Base-by-base conservation (phyloP, 92 coral and sea anemone genomes). In the Blastomussa wellsi region DNA sequence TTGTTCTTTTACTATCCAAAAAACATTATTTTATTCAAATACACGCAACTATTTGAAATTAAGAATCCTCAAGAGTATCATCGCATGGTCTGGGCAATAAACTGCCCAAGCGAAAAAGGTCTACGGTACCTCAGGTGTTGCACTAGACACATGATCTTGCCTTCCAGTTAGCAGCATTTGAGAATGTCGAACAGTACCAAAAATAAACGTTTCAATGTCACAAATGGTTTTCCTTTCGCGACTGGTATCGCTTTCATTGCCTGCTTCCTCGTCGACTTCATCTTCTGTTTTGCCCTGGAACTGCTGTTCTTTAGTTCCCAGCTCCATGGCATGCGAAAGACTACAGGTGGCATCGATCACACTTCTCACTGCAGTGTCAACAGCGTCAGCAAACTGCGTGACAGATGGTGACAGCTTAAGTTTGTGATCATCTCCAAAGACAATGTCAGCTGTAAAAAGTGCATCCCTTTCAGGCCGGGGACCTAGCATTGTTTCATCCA, bases 391-490 rank as follows among this genome's bases (percentile, higher is more conserved):
- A 62, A 95, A 80, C 48, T 86, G 91, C 60, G 90, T 87, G n/a
- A 84, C 13, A 17, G 95, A 86, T 22, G 99, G 99, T 10, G 80
- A 89, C 26, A 97, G 88, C 1, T 85, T 79, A 44, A 97, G 91
- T 57, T 82, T 84, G 85, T 95, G 89, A 37, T 67, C 86, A 65
- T 91, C 91, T 76, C 93, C 88, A 76, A 97, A 95, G 10, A 87
- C 79, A 32, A 97, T 83, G 13, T 76, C 81, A 83, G 90, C 94
- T 14, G 75, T 47, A 49, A 97, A 93, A 71, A 95, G 84, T 20
- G 94, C 99, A 72, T 91, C 92, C 48, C 98, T 92, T 72, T 93
- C 95, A n/a, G 95, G 92, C 57, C 92, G 71, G 16, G 93, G 92
- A 14, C 97, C 94, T 65, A 89, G 95, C 82, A 97, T 89, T 51